These are phyloP conservation scores for Drosophila parabipectinata DNA, from an alignment of 1,140 invertebrate species.

Conservation along the genomic window DNA sequence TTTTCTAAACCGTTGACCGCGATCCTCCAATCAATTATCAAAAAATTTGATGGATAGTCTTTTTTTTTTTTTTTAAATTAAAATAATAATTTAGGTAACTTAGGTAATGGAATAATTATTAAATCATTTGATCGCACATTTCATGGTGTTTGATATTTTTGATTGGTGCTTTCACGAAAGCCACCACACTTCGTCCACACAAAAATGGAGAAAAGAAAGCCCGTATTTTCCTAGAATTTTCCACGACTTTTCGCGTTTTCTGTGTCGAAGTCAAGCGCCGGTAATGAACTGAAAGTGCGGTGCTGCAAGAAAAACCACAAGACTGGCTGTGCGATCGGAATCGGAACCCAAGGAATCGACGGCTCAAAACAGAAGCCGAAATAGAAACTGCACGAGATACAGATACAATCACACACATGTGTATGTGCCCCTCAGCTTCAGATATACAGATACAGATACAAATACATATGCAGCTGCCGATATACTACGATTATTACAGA, in stretches of 20 bases:
- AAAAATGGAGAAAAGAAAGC: slow-evolving; percentile 13
- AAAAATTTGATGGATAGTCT: background rate
- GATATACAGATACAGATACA: slow-evolving; percentile 8
- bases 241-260: slow-evolving; percentile 6
- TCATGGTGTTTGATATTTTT: slow-evolving; percentile 49
- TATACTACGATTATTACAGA: background rate
- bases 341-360: slow-evolving; percentile 39
- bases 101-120: background rate
- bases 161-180: background rate
- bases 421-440: background rate
- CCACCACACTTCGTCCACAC: background rate
- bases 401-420: background rate
- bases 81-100: background rate
- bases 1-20: slow-evolving; percentile 26
- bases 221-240: slow-evolving; percentile 15
- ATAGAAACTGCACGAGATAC: slow-evolving; percentile 28
- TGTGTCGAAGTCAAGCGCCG: slow-evolving; percentile 71
- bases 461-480: slow-evolving; percentile 2
- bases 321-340: slow-evolving; percentile 38
- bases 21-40: slow-evolving; percentile 9
- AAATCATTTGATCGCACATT: slow-evolving; percentile 57
- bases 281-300: slow-evolving; percentile 66
- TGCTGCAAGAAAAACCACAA: slow-evolving; percentile 67
- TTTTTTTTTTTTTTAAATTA: too few species aligned
- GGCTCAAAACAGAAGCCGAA: slow-evolving; percentile 32